Evolutionary conservation across 2,113 vertebrate species (phyloP).

Genomic region (Ariopsis seemanni): DNA sequence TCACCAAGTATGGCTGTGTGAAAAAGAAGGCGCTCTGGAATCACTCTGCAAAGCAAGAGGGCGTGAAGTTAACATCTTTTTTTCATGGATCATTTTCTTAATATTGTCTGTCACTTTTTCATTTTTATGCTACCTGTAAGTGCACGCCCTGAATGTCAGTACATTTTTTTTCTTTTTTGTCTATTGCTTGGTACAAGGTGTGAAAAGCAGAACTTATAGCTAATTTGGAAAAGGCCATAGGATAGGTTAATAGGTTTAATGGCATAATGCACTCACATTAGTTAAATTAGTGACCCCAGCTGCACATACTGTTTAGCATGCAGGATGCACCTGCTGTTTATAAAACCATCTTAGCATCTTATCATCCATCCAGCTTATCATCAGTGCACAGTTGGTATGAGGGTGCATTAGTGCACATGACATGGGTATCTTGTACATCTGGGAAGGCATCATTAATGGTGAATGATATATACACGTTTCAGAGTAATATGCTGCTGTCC

Average conservation of each 20-base stretch:
- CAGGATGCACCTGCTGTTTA: neutral
- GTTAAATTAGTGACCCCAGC: conserved; percentile 4
- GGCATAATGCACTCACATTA: conserved; percentile 15
- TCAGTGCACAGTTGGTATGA: no score
- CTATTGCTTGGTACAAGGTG: neutral
- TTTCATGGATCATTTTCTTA: conserved; percentile 36
- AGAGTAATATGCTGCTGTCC: no score
- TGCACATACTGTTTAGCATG: conserved; percentile 22
- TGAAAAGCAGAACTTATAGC: conserved; percentile 3
- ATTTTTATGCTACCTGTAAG: neutral
- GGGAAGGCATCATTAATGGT: no score
- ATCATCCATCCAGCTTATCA: no score
- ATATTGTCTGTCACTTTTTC: conserved; percentile 43
- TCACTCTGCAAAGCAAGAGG: conserved; percentile 19
- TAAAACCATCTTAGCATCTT: neutral
- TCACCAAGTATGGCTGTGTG: neutral
- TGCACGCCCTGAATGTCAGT: neutral
- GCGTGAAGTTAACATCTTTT: conserved; percentile 29
- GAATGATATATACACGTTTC: no score
- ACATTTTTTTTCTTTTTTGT: conserved; percentile 9
- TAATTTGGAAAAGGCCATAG: neutral
- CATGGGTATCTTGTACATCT: no score
- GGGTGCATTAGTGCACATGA: no score
- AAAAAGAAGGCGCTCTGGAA: conserved; percentile 7
- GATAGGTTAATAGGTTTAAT: conserved; percentile 40